phyloP scores from a whole-genome alignment of 2,888 invertebrate species.

The Leptopilina syphax region DNA sequence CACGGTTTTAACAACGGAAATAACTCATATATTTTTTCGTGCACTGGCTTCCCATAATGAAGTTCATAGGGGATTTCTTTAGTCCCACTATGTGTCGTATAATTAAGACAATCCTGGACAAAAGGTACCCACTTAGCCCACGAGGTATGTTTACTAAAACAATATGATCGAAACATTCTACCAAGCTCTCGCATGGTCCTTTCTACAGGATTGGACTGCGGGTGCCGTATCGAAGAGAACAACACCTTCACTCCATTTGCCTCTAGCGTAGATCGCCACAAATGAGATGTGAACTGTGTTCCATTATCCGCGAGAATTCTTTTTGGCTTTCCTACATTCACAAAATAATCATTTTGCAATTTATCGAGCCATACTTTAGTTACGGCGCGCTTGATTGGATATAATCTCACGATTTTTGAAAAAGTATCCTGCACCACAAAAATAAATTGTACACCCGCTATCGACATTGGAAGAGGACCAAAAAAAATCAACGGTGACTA shows the following conservation, averaged over 20 bases:
- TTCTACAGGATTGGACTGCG: not conserved
- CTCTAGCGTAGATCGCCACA: not conserved
- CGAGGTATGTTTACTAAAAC: not conserved
- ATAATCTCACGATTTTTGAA: not conserved
- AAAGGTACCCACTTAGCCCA: not conserved
- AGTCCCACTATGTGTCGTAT: not conserved
- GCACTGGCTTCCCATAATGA: not conserved
- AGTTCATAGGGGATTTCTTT: not conserved
- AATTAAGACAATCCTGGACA: not conserved
- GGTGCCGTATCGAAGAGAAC: not conserved
- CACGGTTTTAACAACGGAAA: not conserved
- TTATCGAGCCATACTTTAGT: not conserved
- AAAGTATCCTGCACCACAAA: not conserved
- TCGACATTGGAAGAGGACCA: not conserved
- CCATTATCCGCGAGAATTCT: not conserved
- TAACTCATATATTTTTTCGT: not conserved
- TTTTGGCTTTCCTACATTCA: not conserved
- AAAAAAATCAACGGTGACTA: not conserved
- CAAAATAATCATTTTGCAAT: not conserved
- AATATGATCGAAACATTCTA: not conserved
- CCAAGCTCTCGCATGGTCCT: too few species aligned
- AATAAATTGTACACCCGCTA: not conserved
- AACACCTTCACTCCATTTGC: not conserved
- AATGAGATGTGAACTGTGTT: not conserved
- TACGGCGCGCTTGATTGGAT: not conserved